Percentiles rank a stretch among this genome's conserved stretches.
Conservation (phyloP, 2,888 invertebrate species). For the Drosophila gaucha region DNA sequence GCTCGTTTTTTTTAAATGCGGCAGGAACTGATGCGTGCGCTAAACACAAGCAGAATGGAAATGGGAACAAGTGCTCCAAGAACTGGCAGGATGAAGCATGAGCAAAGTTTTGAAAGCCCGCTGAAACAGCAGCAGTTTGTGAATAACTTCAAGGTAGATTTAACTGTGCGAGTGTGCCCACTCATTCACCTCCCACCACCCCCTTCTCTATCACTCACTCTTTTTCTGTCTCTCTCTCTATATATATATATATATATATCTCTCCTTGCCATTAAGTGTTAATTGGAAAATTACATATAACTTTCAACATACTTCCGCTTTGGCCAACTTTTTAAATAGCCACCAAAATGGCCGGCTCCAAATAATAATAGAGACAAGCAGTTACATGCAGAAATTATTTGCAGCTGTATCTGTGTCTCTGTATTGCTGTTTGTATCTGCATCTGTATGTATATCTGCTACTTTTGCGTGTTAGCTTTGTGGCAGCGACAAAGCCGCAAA, state of each 20-base stretch:
- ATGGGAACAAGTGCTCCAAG: slow-evolving; percentile 19
- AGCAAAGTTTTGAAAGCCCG: slow-evolving; percentile 2
- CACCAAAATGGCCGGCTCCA: slow-evolving; percentile 46
- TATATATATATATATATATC: background rate
- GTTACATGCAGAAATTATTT: slow-evolving; percentile 35
- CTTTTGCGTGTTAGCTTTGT: slow-evolving; percentile 68
- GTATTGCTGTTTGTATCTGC: slow-evolving; percentile 17
- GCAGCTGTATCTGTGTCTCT: slow-evolving; percentile 15
- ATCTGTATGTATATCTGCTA: slow-evolving; percentile 14
- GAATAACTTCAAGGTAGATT: slow-evolving; percentile 17
- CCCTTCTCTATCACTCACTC: background rate
- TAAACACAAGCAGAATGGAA: slow-evolving; percentile 19
- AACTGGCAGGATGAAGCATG: slow-evolving; percentile 21
- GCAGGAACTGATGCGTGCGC: slow-evolving; percentile 58
- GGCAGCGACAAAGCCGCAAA: slow-evolving; percentile 52
- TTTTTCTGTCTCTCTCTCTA: background rate
- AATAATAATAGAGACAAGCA: slow-evolving; percentile 43
- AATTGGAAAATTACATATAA: slow-evolving; percentile 64
- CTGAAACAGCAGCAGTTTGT: background rate
- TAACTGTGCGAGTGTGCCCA: slow-evolving; percentile 8
- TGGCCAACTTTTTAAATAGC: slow-evolving; percentile 42
- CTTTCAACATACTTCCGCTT: slow-evolving; percentile 73
- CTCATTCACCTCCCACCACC: background rate
- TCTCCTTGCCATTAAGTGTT: slow-evolving; percentile 8
- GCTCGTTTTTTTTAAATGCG: slow-evolving; percentile 40